Evolutionary conservation across 1,140 invertebrate genomes (phyloP).

Genomic region (Rhagoletis zephyria): DNA sequence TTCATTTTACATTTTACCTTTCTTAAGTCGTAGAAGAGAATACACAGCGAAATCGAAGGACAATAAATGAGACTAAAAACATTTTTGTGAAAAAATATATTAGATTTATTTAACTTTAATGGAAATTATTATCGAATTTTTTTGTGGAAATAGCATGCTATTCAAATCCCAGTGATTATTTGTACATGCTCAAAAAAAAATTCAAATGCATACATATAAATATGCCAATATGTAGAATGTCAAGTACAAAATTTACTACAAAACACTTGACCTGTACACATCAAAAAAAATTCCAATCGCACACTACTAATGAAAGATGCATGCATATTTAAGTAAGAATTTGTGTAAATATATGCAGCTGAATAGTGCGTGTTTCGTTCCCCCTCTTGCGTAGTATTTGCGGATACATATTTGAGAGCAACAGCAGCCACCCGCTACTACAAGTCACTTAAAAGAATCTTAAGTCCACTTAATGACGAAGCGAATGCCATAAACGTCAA

Average conservation of each 20-base stretch:
- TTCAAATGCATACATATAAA: too few relatives aligned
- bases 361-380: conserved; percentile 2
- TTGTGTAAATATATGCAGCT: conserved; percentile 16
- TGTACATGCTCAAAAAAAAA: too few relatives aligned
- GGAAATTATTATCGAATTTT: too few relatives aligned
- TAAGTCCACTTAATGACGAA: conserved; percentile 39
- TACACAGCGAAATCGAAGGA: too few relatives aligned
- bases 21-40: too few relatives aligned
- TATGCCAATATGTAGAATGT: too few relatives aligned
- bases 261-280: conserved; percentile 2
- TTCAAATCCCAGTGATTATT: too few relatives aligned
- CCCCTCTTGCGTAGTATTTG: not conserved
- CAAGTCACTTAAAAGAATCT: conserved; percentile 18
- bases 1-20: too few relatives aligned
- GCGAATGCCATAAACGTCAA: conserved; percentile 45
- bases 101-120: too few relatives aligned
- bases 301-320: not conserved
- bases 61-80: too few relatives aligned
- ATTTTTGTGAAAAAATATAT: too few relatives aligned
- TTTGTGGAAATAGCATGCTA: too few relatives aligned
- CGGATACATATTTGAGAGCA: not conserved
- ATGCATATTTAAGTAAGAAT: not conserved
- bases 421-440: not conserved
- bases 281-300: not conserved
- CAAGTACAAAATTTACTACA: conserved; percentile 5